These are phyloP conservation scores for Malthinus flaveolus DNA, from an alignment of 2,888 invertebrate genomes.

Conservation along the genomic window DNA sequence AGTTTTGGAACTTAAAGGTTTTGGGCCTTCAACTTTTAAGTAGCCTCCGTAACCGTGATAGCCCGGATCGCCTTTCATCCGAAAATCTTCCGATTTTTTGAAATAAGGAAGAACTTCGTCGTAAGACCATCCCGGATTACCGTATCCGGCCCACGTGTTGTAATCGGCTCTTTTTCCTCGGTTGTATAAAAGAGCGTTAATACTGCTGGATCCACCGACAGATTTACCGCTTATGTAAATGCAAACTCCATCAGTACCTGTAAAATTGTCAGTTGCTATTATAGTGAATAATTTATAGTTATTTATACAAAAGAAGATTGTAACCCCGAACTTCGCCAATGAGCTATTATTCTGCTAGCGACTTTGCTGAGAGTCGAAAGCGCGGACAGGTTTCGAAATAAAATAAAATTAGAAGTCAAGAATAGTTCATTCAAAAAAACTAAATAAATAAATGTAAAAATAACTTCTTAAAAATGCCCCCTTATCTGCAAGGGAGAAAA, in stretches of 20 bases:
- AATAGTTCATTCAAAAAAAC: no score
- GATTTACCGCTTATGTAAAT: constrained; percentile 50
- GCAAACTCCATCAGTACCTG: not conserved
- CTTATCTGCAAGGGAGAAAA: no score
- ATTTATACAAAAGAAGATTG: not conserved
- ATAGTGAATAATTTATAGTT: not conserved
- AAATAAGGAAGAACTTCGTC: constrained; percentile 60
- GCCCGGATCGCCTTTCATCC: no score
- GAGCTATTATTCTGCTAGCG: no score
- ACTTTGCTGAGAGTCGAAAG: no score
- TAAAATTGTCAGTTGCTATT: not conserved
- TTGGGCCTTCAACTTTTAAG: not conserved
- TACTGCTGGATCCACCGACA: constrained; percentile 55
- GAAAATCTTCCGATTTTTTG: constrained; percentile 34
- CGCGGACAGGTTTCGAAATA: no score
- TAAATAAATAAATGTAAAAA: no score
- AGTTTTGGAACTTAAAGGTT: not conserved
- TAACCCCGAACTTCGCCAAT: no score
- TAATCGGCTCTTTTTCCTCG: constrained; percentile 54
- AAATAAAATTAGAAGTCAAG: no score
- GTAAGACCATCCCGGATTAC: constrained; percentile 58
- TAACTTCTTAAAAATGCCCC: no score
- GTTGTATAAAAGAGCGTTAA: constrained; percentile 57
- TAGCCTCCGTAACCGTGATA: no score
- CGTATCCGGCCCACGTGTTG: not conserved